Percentiles rank a stretch among this genome's conserved stretches.
These are phyloP conservation scores for Meliscaeva auricollis DNA, from an alignment of 2,888 invertebrate species.

Conservation along the genomic window DNA sequence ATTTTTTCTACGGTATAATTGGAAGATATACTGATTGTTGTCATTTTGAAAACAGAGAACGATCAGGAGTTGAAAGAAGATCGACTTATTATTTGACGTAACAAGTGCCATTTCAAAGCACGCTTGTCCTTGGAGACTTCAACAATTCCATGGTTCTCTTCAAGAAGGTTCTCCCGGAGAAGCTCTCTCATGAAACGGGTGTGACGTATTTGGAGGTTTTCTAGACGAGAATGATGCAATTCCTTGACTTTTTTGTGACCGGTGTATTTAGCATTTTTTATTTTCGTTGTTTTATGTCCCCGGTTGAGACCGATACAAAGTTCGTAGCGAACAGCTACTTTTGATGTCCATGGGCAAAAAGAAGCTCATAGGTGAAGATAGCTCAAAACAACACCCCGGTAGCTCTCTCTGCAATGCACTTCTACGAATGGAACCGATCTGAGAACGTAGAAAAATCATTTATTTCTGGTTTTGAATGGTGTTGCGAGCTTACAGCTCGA, in stretches of 20 bases:
- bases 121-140: conserved; percentile 99
- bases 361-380: too few species aligned
- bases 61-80: too few species aligned
- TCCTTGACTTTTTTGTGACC: conserved; percentile 90
- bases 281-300: conserved; percentile 97
- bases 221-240: conserved; percentile 92
- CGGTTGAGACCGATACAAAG: conserved; percentile 96
- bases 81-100: too few species aligned
- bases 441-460: too few species aligned
- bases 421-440: too few species aligned
- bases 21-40: too few species aligned
- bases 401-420: too few species aligned
- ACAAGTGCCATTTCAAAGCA: conserved; percentile 98
- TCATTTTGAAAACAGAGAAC: too few species aligned
- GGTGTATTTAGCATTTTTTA: conserved; percentile 90
- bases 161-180: conserved; percentile 98
- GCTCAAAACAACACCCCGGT: too few species aligned
- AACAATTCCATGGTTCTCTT: conserved; percentile 99
- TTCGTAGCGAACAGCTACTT: conserved; percentile 89
- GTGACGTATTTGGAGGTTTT: conserved; percentile 97
- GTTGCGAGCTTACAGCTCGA: too few species aligned
- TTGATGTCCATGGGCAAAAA: conserved; percentile 73
- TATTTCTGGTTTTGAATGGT: too few species aligned
- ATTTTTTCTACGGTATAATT: too few species aligned
- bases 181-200: conserved; percentile 98